Percentiles rank a stretch among this genome's conserved stretches.
Conservation (phyloP, 2,888 invertebrate genomes). For the Abrostola tripartita region DNA sequence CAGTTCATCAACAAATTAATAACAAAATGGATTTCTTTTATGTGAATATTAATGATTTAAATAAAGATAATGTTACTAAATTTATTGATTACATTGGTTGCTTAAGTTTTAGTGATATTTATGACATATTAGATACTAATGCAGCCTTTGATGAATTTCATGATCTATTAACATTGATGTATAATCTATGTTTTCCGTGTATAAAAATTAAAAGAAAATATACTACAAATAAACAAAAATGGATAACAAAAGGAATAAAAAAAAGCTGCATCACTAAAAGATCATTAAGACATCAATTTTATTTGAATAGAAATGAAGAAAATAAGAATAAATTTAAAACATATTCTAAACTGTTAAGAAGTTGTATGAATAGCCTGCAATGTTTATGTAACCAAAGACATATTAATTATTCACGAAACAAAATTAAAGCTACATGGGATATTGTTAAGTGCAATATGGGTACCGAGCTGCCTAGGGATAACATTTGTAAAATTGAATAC, state of each 20-base stretch:
- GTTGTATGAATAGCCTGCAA: constrained; percentile 1
- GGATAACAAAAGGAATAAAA: constrained; percentile 2
- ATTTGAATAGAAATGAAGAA: neutral
- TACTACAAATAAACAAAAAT: neutral
- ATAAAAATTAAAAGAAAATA: neutral
- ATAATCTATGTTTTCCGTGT: constrained; percentile 1
- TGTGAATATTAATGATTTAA: constrained; percentile 1
- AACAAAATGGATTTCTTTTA: too few relatives aligned
- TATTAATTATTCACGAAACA: constrained; percentile 2
- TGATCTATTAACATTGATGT: constrained; percentile 1
- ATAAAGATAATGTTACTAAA: constrained; percentile 2
- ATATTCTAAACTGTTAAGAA: neutral
- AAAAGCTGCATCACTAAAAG: constrained; percentile 1
- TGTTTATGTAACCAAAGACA: constrained; percentile 2
- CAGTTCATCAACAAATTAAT: neutral
- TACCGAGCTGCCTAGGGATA: neutral
- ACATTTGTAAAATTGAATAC: constrained; percentile 5
- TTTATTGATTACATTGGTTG: constrained; percentile 1
- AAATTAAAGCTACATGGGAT: constrained; percentile 9
- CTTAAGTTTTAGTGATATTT: constrained; percentile 5
- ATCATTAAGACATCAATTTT: neutral
- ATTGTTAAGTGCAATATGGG: constrained; percentile 1
- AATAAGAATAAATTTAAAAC: neutral
- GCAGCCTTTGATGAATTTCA: constrained; percentile 5
- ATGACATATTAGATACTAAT: neutral